Base-by-base conservation (phyloP, 2,113 vertebrate species). In the Merops nubicus region DNA sequence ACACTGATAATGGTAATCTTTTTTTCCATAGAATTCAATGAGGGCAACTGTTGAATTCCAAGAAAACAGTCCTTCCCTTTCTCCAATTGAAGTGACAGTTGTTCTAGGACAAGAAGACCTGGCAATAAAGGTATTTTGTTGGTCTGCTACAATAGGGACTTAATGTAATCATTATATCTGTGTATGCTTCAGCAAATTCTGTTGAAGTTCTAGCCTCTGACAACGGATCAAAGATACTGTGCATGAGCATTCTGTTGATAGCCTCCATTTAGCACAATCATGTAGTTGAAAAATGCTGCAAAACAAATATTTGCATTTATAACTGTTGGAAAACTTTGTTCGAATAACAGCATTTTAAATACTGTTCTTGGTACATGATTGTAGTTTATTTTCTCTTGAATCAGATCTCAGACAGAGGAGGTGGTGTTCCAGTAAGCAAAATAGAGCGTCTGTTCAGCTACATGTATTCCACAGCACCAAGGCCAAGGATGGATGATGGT, bases 1-100 rank as follows among this genome's bases (percentile, higher is more conserved):
- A 5, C 22, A 4, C 42, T 92, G 29, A 75, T 88, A 43, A 72
- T 4, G 3, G 13, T 47, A 77, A 89, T 34, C 6, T 80, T 96
- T 29, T 90, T 95, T 93, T 78, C 80, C 50, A 31, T 97, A 99
- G 99, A 99, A 99, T 77, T 99, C 99, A 16, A 99, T 99, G 99
- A 98, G 99, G 86, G 99, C 99, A 26, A 99, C 99, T 3, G 99
- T 99, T 25, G 99, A 99, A 97, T 98, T 98, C 92, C 99, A 99
- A 45, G 99, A 99, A 97, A 97, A 92, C 26, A 98, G 98, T 57
- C 94, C 94, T 18, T 97, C 98, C 8, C 97, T 99, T 72, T 99
- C 99, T 31, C 98, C 98, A 3, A 62, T 99, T 93, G 99, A 99
- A 97, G 98, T 99, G 64, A 99, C 93, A 12, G 98, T 99, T 40